These are phyloP conservation scores for Siniperca scherzeri DNA, from an alignment of 2,797 vertebrate species.

Conservation along the genomic window DNA sequence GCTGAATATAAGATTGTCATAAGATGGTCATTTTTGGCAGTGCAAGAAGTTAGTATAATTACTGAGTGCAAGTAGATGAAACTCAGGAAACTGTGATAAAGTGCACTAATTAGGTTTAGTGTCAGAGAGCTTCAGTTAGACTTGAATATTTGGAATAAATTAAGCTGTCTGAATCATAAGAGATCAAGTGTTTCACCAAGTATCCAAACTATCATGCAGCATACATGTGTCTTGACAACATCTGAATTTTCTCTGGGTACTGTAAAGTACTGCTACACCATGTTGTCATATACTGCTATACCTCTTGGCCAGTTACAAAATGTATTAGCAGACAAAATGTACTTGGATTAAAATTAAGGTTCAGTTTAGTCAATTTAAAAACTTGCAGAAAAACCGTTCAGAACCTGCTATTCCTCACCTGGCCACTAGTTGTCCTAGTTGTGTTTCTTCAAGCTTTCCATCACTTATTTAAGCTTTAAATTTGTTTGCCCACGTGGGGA, in stretches of 20 bases:
- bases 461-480: background rate
- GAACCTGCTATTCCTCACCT: background rate
- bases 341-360: background rate
- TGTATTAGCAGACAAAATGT: background rate
- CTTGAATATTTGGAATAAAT: slow-evolving; percentile 37
- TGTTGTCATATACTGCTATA: background rate
- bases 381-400: too few species aligned
- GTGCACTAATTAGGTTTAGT: slow-evolving; percentile 24
- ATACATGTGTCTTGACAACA: too few species aligned
- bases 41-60: slow-evolving; percentile 15
- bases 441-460: background rate
- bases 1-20: slow-evolving; percentile 1
- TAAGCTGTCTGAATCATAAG: slow-evolving; percentile 10
- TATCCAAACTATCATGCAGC: background rate
- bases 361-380: background rate
- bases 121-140: slow-evolving; percentile 37
- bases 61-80: slow-evolving; percentile 2
- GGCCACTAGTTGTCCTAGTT: background rate
- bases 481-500: background rate
- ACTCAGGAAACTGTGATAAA: slow-evolving; percentile 12
- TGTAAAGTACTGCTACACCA: background rate
- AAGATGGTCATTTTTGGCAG: slow-evolving; percentile 35
- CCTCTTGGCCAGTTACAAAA: background rate
- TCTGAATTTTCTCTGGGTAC: too few species aligned
- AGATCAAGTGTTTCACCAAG: background rate